Evolutionary conservation across 2,888 invertebrate species (phyloP).

Genomic region (Vanessa cardui): DNA sequence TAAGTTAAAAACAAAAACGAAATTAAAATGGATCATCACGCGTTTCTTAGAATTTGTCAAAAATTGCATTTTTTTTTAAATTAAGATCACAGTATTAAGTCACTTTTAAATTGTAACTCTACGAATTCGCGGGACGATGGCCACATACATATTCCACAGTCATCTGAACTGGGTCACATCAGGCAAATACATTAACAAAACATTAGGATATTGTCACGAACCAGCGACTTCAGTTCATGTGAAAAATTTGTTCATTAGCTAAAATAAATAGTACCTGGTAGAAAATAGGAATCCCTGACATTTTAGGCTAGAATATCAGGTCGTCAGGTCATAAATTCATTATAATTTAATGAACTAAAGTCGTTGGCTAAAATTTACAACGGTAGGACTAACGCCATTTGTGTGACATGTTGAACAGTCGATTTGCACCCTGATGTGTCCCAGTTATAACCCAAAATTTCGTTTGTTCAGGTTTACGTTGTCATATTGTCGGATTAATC

Average conservation of each 20-base stretch:
- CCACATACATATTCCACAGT: slow-evolving; percentile 80
- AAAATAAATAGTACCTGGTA: slow-evolving; percentile 43
- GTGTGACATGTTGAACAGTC: slow-evolving; percentile 58
- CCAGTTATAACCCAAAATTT: slow-evolving; percentile 65
- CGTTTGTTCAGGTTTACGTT: slow-evolving; percentile 66
- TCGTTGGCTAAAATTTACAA: slow-evolving; percentile 51
- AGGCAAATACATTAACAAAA: slow-evolving; percentile 52
- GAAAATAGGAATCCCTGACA: slow-evolving; percentile 44
- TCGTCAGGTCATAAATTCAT: slow-evolving; percentile 43
- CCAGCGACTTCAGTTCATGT: slow-evolving; percentile 58
- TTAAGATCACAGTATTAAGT: slow-evolving; percentile 83
- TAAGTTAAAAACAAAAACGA: slow-evolving; percentile 71
- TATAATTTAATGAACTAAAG: slow-evolving; percentile 54
- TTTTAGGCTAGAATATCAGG: slow-evolving; percentile 46
- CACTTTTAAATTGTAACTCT: slow-evolving; percentile 77
- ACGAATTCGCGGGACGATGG: slow-evolving; percentile 73
- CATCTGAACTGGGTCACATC: slow-evolving; percentile 71
- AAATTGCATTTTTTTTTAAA: slow-evolving; percentile 77
- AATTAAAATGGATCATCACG: slow-evolving; percentile 65
- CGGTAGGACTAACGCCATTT: slow-evolving; percentile 54
- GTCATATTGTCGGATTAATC: slow-evolving; percentile 65
- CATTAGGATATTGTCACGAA: slow-evolving; percentile 62
- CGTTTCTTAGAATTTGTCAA: slow-evolving; percentile 74
- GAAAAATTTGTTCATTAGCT: slow-evolving; percentile 38
- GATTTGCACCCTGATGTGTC: slow-evolving; percentile 73